phyloP scores from a whole-genome alignment of 2,888 invertebrate species.

The Agrilus mali region DNA sequence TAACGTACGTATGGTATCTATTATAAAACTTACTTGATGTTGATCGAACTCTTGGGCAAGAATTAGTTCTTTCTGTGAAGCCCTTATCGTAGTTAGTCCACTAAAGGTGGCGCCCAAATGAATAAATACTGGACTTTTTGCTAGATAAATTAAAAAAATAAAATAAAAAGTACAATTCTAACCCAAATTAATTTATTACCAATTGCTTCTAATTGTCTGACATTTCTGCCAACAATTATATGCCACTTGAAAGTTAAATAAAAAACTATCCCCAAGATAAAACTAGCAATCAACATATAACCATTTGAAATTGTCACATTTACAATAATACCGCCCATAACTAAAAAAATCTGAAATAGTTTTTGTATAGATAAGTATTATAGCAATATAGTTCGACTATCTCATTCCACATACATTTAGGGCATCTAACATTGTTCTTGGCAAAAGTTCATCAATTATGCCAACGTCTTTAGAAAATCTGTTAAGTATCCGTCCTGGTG shows the following conservation, averaged over 20 bases:
- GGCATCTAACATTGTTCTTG: slow-evolving; percentile 40
- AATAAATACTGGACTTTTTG: slow-evolving; percentile 67
- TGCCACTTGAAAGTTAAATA: slow-evolving; percentile 49
- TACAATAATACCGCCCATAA: slow-evolving; percentile 53
- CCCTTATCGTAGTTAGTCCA: slow-evolving; percentile 63
- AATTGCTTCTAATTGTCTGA: slow-evolving; percentile 48
- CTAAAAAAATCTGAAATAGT: slow-evolving; percentile 39
- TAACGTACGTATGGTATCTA: too few relatives aligned
- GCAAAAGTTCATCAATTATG: slow-evolving; percentile 44
- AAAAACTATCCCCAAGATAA: slow-evolving; percentile 49
- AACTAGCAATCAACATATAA: slow-evolving; percentile 47
- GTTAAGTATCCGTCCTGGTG: slow-evolving; percentile 42
- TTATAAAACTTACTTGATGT: slow-evolving; percentile 36
- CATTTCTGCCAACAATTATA: slow-evolving; percentile 52
- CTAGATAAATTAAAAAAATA: slow-evolving; percentile 40
- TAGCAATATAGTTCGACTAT: not conserved
- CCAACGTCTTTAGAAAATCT: slow-evolving; percentile 49
- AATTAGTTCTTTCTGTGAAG: slow-evolving; percentile 49
- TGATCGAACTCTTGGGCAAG: slow-evolving; percentile 46
- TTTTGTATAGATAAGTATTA: too few relatives aligned
- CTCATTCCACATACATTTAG: slow-evolving; percentile 30
- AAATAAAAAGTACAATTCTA: too few relatives aligned
- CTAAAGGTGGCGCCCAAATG: slow-evolving; percentile 62
- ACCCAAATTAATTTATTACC: slow-evolving; percentile 26
- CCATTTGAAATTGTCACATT: slow-evolving; percentile 57